These are phyloP conservation scores for Piscicola geometra DNA, from an alignment of 2,888 invertebrate species.

Conservation along the genomic window DNA sequence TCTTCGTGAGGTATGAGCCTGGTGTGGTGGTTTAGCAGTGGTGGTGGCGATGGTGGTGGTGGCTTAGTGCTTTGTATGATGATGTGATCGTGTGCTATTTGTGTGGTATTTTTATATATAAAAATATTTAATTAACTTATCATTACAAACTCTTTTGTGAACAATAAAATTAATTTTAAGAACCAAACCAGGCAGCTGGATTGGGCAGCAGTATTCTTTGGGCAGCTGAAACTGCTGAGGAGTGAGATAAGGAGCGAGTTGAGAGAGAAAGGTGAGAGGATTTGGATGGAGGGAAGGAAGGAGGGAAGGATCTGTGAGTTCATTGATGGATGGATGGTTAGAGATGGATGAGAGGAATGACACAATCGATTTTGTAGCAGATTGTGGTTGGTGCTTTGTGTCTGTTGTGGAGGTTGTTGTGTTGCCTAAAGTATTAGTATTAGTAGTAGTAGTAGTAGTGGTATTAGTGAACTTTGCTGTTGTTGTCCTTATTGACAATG, in stretches of 20 bases:
- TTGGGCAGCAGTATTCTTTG: slow-evolving; percentile 63
- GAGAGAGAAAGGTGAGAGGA: slow-evolving; percentile 66
- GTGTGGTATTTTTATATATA: no score
- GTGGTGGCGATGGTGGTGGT: no score
- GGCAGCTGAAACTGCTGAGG: slow-evolving; percentile 85
- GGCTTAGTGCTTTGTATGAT: no score
- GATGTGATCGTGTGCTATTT: no score
- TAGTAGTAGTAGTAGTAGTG: no score
- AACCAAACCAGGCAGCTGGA: slow-evolving; percentile 55
- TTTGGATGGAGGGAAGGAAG: slow-evolving; percentile 62
- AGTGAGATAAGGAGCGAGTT: slow-evolving; percentile 78
- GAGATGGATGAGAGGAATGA: not conserved
- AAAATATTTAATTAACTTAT: no score
- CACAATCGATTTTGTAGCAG: not conserved
- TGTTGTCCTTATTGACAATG: no score
- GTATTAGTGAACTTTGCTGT: no score
- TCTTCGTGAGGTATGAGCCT: slow-evolving; percentile 48
- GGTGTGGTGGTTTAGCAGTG: not conserved
- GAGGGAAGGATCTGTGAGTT: not conserved
- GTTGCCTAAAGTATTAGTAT: no score
- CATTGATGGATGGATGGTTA: not conserved
- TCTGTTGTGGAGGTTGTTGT: not conserved
- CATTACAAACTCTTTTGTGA: no score
- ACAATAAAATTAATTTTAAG: no score
- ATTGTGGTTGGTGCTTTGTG: not conserved